Evolutionary conservation across 2,888 invertebrate genomes (phyloP).

Genomic region (Tenthredo notha): DNA sequence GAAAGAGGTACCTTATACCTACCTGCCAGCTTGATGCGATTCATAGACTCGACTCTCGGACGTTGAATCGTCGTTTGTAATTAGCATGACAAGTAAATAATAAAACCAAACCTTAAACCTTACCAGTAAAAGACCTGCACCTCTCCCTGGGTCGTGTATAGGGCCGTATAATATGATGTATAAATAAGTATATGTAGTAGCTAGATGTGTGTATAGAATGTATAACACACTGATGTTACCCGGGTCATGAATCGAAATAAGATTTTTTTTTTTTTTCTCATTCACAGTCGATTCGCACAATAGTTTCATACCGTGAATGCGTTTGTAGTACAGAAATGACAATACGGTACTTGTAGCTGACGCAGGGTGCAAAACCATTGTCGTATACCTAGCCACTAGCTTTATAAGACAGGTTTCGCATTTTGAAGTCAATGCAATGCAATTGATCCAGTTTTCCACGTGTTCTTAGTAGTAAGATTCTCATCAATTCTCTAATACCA

Average conservation of each 20-base stretch:
- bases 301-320: conserved; percentile 28
- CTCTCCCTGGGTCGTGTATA: background rate
- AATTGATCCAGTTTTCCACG: conserved; percentile 16
- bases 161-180: background rate
- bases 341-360: conserved; percentile 52
- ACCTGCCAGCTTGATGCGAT: background rate
- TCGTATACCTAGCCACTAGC: background rate
- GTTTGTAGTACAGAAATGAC: conserved; percentile 26
- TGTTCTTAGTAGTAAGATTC: background rate
- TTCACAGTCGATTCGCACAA: conserved; percentile 37
- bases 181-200: background rate
- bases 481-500: background rate
- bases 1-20: conserved; percentile 12
- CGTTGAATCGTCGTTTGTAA: conserved; percentile 50
- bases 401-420: conserved; percentile 50
- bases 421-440: conserved; percentile 11
- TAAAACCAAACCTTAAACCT: conserved; percentile 66
- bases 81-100: conserved; percentile 69
- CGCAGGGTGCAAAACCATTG: conserved; percentile 45
- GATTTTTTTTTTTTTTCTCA: conserved; percentile 30
- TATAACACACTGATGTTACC: background rate
- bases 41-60: background rate
- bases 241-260: conserved; percentile 49
- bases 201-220: background rate
- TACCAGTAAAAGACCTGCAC: conserved; percentile 64